A percentile compares a stretch with the other conserved stretches of the same genome.
These are phyloP conservation scores for Menidia menidia DNA, from an alignment of 2,797 vertebrate genomes.

Conservation along the genomic window DNA sequence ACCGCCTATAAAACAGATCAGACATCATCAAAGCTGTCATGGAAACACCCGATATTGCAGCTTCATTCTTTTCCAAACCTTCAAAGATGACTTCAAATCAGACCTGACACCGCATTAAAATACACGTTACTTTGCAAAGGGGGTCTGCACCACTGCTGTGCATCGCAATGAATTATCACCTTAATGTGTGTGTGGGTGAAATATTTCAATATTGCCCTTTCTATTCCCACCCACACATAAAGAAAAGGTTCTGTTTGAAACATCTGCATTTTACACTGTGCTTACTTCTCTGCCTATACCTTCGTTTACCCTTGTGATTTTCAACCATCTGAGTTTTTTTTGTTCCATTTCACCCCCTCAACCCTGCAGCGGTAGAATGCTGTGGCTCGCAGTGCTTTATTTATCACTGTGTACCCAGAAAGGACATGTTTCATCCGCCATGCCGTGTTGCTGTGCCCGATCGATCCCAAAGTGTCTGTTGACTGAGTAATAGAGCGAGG, in stretches of 20 bases:
- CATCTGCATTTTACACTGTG: conserved; percentile 60
- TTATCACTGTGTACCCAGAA: conserved; percentile 85
- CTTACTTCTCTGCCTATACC: conserved; percentile 50
- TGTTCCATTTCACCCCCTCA: conserved; percentile 47
- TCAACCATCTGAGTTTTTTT: conserved; percentile 29
- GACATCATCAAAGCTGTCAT: conserved; percentile 60
- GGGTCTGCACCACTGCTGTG: conserved; percentile 44
- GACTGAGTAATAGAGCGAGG: conserved; percentile 80
- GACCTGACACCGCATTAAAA: conserved; percentile 56
- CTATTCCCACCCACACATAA: conserved; percentile 54
- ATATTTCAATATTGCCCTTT: conserved; percentile 55
- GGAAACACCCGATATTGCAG: conserved; percentile 66
- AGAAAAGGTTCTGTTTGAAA: conserved; percentile 32
- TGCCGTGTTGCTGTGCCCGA: conserved; percentile 81
- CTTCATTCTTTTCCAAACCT: conserved; percentile 51
- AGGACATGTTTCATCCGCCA: conserved; percentile 85
- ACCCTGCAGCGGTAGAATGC: conserved; percentile 64
- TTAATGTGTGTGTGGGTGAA: conserved; percentile 73
- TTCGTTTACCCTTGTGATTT: conserved; percentile 70
- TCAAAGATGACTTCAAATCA: conserved; percentile 52
- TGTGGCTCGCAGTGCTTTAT: conserved; percentile 79
- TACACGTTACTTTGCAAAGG: conserved; percentile 55
- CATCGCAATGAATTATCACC: conserved; percentile 69
- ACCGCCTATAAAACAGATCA: conserved; percentile 57
- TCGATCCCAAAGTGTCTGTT: conserved; percentile 81